These are phyloP conservation scores for Ellobium chinense DNA, from an alignment of 2,888 invertebrate genomes.

Conservation along the genomic window DNA sequence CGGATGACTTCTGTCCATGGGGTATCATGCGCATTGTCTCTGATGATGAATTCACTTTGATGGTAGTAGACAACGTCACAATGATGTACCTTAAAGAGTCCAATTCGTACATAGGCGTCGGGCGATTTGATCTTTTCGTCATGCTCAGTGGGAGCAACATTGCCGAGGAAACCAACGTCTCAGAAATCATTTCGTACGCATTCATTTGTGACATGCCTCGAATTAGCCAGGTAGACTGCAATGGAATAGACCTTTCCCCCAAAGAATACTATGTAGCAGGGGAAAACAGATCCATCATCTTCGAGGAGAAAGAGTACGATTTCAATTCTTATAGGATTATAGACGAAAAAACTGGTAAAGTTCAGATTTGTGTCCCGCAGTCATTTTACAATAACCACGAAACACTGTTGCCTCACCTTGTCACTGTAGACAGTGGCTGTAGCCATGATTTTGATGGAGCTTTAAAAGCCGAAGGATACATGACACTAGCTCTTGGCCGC, in stretches of 20 bases:
- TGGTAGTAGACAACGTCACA: neutral
- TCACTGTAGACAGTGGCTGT: constrained; percentile 50
- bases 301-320: constrained; percentile 57
- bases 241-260: constrained; percentile 53
- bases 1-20: constrained; percentile 35
- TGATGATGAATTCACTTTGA: constrained; percentile 32
- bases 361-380: constrained; percentile 63
- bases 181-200: constrained; percentile 54
- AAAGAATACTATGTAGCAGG: constrained; percentile 55
- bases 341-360: constrained; percentile 49
- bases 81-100: constrained; percentile 42
- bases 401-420: neutral
- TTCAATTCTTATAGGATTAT: constrained; percentile 60
- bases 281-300: constrained; percentile 57
- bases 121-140: constrained; percentile 65
- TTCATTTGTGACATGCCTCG: constrained; percentile 68
- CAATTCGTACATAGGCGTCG: constrained; percentile 46
- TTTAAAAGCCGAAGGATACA: constrained; percentile 60
- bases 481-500: constrained; percentile 64
- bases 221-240: constrained; percentile 60
- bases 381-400: constrained; percentile 10
- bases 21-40: constrained; percentile 28
- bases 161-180: constrained; percentile 54
- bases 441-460: constrained; percentile 54
- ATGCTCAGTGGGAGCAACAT: constrained; percentile 57